Evolutionary conservation across 2,888 invertebrate genomes (phyloP).

Genomic region (Eupithecia tripunctaria): DNA sequence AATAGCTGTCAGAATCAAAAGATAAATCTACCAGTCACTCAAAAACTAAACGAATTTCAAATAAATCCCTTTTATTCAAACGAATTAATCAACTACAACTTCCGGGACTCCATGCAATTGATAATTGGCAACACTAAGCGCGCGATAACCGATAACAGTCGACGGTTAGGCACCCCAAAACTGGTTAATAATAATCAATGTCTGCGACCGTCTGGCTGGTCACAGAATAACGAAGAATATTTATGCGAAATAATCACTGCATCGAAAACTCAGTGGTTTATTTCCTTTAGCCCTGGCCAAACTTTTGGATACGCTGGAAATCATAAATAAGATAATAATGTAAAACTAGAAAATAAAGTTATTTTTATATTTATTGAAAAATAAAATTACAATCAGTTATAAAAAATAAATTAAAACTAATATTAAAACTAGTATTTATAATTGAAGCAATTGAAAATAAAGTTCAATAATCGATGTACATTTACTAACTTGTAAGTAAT

Average conservation of each 20-base stretch:
- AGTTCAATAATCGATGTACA: no score
- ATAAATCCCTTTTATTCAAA: constrained; percentile 3
- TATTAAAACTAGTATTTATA: no score
- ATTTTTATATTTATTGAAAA: no score
- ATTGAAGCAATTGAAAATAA: no score
- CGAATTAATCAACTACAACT: constrained; percentile 20
- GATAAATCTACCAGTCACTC: neutral
- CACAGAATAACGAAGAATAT: neutral
- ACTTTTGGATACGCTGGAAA: neutral
- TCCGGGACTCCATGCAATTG: constrained; percentile 37
- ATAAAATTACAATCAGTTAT: no score
- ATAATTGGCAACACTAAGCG: constrained; percentile 17
- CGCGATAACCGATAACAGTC: constrained; percentile 37
- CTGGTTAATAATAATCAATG: constrained; percentile 41
- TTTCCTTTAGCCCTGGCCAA: neutral
- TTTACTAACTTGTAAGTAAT: no score
- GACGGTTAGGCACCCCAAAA: constrained; percentile 41
- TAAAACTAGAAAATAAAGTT: no score
- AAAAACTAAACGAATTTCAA: neutral
- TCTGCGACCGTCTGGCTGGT: constrained; percentile 43
- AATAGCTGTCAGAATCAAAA: neutral
- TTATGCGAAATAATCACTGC: neutral
- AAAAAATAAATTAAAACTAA: no score
- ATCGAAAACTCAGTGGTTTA: neutral
- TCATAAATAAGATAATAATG: no score